Conservation (phyloP, 2,888 invertebrate species). For the Tetramorium bicarinatum region DNA sequence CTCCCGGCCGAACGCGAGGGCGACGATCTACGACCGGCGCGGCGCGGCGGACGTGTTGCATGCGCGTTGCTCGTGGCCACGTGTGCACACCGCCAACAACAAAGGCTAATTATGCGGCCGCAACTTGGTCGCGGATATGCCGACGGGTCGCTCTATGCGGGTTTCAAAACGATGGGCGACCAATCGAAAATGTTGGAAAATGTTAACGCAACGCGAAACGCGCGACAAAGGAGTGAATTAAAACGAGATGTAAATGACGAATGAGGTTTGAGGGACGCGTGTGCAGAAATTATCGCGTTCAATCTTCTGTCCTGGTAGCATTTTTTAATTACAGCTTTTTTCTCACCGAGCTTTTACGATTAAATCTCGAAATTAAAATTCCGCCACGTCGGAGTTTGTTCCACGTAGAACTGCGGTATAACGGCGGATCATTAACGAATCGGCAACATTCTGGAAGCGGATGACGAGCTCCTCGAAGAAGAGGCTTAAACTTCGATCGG, state of each 20-base stretch:
- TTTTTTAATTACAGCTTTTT: background rate
- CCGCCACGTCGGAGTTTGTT: background rate
- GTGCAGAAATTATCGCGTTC: background rate
- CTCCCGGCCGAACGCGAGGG: background rate
- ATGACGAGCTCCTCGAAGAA: background rate
- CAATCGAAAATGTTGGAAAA: background rate
- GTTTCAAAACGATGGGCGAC: background rate
- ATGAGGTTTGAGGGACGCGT: background rate
- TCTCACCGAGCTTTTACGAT: background rate
- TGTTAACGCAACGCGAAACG: background rate
- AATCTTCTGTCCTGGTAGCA: background rate
- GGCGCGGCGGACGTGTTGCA: slow-evolving; percentile 20
- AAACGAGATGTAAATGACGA: background rate
- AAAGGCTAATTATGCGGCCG: slow-evolving; percentile 26
- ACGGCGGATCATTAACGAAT: background rate
- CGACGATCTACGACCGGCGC: slow-evolving; percentile 2
- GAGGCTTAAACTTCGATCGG: background rate
- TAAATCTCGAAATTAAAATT: slow-evolving; percentile 8
- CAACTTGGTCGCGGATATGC: background rate
- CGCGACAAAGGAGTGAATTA: background rate
- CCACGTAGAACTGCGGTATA: background rate
- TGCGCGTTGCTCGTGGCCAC: slow-evolving; percentile 35
- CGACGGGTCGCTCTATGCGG: background rate
- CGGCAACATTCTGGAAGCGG: background rate
- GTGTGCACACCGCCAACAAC: background rate